Conservation (phyloP, 2,113 vertebrate species). For the Hydrolagus affinis region DNA sequence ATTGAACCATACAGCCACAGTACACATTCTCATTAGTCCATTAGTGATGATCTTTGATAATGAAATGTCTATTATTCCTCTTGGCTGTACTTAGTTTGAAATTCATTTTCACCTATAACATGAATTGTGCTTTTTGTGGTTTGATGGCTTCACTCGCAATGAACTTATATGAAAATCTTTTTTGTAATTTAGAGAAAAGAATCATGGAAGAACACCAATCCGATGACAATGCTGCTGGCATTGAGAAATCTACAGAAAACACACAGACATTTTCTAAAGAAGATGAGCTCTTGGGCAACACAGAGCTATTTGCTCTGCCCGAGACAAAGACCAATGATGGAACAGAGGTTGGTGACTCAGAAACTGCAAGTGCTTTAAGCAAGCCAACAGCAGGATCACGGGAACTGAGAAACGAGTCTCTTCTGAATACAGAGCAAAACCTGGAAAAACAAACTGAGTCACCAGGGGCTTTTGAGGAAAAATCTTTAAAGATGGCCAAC, state of each 20-base stretch:
- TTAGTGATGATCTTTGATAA: background rate
- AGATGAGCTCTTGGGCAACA: background rate
- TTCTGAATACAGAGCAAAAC: background rate
- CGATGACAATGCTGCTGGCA: background rate
- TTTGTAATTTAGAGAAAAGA: slow-evolving; percentile 4
- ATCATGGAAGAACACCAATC: background rate
- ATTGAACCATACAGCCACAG: too few species aligned
- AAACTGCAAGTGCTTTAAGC: too few species aligned
- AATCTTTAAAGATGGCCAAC: background rate
- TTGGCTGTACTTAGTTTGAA: background rate
- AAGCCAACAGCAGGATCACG: background rate
- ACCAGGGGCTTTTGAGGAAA: background rate
- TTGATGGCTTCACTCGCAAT: background rate
- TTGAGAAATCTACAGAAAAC: slow-evolving; percentile 1
- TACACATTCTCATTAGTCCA: background rate
- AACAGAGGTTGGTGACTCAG: background rate
- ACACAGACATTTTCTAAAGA: too few species aligned
- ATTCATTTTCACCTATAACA: background rate
- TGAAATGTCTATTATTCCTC: background rate
- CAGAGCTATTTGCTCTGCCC: background rate
- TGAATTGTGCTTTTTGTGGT: background rate
- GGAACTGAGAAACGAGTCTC: background rate
- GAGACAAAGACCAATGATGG: background rate
- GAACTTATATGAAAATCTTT: background rate
- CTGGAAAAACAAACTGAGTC: background rate